Base-by-base conservation (phyloP, 2,113 vertebrate genomes). In the Collichthys lucidus region DNA sequence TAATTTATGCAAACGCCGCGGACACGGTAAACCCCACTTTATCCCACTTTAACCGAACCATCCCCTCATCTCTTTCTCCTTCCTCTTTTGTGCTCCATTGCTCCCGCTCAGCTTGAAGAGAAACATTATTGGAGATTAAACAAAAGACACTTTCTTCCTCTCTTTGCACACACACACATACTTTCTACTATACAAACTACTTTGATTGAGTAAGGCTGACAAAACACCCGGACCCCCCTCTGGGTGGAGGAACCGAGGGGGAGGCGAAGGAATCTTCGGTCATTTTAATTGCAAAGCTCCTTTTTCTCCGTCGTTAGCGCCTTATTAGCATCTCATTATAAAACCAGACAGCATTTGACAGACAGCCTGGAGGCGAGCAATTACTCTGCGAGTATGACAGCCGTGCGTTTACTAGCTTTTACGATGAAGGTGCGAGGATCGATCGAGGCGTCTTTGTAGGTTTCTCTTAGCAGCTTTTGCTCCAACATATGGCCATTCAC, bases 301-400 rank as follows among this genome's bases (percentile, higher is more conserved):
- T 47, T 61, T 75, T 75, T 61, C 26, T 75, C 19, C 17, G 52
- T 82, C 29, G 35, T 85, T 86, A 87, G 77, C 1, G 20, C 52
- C 79, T 83, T 77, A 82, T 88, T 85, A 85, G 79, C 84, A 88
- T 88, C 85, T 88, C 61, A 83, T 83, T 86, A 78, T 65, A 14
- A 64, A 84, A 72, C 52, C 79, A 68, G 56, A 40, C 78, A 2
- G 65, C 40, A 26, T 80, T 74, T 86, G 87, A 89, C n/a, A 35
- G 87, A 81, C 85, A 88, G 85, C 68, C 64, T 16, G 65, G 47
- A 66, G 73, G 52, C 44, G 19, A 40, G 68, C 68, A 26, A 44
- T 78, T 65, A 72, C 40, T 80, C 17, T 42, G 26, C 50, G 61
- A 47, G 59, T 55, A n/a, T 49, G 65, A 67, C 29, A 24, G 61